A percentile compares a stretch with the other conserved stretches of the same genome.
Conservation (phyloP, 2,797 vertebrate species). For the Acropternis orthonyx region DNA sequence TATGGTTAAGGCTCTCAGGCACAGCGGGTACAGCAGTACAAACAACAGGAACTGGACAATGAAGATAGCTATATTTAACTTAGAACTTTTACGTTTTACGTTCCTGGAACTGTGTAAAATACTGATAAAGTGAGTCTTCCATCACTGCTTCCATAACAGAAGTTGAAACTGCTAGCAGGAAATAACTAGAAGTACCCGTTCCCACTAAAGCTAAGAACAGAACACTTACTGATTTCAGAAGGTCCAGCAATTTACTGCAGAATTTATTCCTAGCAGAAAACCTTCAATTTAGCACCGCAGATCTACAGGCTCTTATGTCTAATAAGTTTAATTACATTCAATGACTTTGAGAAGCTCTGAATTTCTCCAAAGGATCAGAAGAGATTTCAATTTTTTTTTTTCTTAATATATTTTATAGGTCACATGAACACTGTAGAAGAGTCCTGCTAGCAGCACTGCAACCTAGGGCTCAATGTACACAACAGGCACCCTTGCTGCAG, state of each 20-base stretch:
- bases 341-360: background rate
- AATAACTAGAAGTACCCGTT: background rate
- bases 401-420: accelerated
- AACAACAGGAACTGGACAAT: background rate
- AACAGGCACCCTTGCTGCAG: background rate
- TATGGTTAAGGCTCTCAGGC: background rate
- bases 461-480: background rate
- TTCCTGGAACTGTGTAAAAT: background rate
- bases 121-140: background rate
- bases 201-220: background rate
- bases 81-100: background rate
- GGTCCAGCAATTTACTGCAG: background rate
- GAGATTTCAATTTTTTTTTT: background rate
- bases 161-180: background rate
- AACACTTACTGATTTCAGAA: background rate
- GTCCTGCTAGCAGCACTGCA: background rate
- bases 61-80: background rate
- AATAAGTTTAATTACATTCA: background rate
- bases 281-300: background rate
- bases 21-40: background rate
- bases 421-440: accelerated
- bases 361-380: background rate
- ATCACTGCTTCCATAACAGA: background rate
- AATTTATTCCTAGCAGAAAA: background rate
- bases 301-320: background rate